Percentiles rank a stretch among this genome's conserved stretches.
Conservation (phyloP, 2,113 vertebrate species). For the Perca schrenkii region DNA sequence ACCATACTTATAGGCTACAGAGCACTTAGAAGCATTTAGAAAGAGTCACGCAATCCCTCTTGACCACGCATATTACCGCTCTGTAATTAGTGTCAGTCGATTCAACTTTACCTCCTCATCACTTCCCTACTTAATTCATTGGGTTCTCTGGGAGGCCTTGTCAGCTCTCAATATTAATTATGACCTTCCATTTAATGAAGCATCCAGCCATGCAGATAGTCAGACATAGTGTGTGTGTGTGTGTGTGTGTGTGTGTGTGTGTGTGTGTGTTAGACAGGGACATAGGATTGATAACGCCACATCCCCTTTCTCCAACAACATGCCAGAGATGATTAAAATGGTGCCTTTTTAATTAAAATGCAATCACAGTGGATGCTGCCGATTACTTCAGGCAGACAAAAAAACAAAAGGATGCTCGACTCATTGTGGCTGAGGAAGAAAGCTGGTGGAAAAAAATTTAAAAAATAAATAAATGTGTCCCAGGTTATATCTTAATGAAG, state of each 20-base stretch:
- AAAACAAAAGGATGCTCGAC: constrained; percentile 21
- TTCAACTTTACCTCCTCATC: constrained; percentile 76
- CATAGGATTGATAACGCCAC: constrained; percentile 69
- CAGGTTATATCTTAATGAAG: constrained; percentile 50
- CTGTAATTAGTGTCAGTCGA: constrained; percentile 75
- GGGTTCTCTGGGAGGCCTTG: constrained; percentile 71
- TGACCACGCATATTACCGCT: constrained; percentile 59
- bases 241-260: constrained; percentile 29
- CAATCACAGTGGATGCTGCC: constrained; percentile 74
- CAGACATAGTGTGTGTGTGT: constrained; percentile 30
- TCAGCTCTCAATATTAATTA: constrained; percentile 83
- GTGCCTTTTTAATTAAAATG: constrained; percentile 79
- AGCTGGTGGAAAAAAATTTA: neutral
- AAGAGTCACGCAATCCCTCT: constrained; percentile 40
- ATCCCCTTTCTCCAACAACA: constrained; percentile 55
- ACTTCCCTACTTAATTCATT: constrained; percentile 72
- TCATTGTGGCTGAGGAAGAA: constrained; percentile 11
- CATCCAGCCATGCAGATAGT: constrained; percentile 68
- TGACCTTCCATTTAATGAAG: constrained; percentile 77
- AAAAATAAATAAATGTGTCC: constrained; percentile 11
- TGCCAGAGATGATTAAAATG: constrained; percentile 78
- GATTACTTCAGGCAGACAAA: constrained; percentile 63
- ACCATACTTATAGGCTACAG: constrained; percentile 2
- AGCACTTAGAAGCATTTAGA: constrained; percentile 38
- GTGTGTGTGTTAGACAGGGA: constrained; percentile 55